These are phyloP conservation scores for Sternarchorhynchus goeldii DNA, from an alignment of 2,797 vertebrate genomes.

Conservation along the genomic window DNA sequence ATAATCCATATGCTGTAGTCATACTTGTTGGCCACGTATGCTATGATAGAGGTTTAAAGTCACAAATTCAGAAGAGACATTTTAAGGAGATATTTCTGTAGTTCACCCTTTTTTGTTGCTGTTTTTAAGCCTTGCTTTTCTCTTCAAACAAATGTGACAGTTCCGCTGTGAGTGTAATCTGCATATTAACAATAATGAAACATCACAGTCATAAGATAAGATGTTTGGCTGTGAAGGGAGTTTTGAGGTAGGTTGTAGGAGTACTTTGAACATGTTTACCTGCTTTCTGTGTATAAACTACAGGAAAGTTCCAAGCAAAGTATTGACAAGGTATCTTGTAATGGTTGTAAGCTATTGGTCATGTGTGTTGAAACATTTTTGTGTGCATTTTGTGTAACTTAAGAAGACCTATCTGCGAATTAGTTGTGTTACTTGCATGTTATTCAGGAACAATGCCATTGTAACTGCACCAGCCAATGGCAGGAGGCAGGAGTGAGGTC, in stretches of 20 bases:
- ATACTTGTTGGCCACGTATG: background rate
- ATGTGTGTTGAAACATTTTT: too few relatives aligned
- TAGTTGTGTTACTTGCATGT: too few relatives aligned
- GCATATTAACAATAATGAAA: background rate
- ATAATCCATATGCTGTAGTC: background rate
- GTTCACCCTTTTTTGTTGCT: background rate
- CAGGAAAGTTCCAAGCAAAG: too few relatives aligned
- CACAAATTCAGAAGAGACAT: background rate
- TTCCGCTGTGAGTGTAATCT: background rate
- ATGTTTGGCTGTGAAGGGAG: background rate
- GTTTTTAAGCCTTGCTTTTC: background rate
- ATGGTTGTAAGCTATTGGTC: too few relatives aligned
- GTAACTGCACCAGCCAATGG: too few relatives aligned
- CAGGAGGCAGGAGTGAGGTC: too few relatives aligned
- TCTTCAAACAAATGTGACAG: conserved; percentile 11
- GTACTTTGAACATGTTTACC: too few relatives aligned
- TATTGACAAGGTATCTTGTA: too few relatives aligned
- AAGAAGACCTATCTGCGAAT: too few relatives aligned
- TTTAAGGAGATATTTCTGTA: background rate
- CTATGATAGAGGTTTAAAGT: background rate
- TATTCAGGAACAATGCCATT: too few relatives aligned
- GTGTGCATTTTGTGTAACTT: too few relatives aligned
- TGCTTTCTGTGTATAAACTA: too few relatives aligned
- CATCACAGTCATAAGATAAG: background rate
- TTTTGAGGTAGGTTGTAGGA: background rate